Conservation (phyloP, 2,888 invertebrate species). For the Sinohyriopsis cumingii region DNA sequence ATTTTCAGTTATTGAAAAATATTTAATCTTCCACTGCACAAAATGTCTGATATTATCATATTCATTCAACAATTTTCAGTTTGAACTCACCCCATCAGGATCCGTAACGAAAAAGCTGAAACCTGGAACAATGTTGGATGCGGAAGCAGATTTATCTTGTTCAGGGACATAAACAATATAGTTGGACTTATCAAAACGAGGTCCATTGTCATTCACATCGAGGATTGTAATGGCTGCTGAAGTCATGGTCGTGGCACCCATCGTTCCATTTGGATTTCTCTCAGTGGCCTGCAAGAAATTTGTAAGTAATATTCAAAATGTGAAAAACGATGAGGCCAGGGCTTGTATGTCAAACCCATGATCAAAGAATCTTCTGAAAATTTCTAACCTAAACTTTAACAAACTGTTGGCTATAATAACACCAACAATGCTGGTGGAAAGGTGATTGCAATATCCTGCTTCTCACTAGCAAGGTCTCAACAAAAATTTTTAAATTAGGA, state of each 20-base stretch:
- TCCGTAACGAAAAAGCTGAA: constrained; percentile 35
- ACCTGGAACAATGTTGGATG: constrained; percentile 23
- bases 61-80: too few species aligned
- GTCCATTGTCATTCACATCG: constrained; percentile 77
- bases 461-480: too few species aligned
- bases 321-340: not conserved
- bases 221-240: constrained; percentile 61
- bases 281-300: constrained; percentile 29
- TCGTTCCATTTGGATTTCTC: constrained; percentile 17
- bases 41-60: too few species aligned
- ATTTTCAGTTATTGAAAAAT: too few species aligned
- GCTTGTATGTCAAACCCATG: too few species aligned
- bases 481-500: too few species aligned
- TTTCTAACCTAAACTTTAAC: too few species aligned
- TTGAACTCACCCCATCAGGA: constrained; percentile 38
- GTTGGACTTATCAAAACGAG: constrained; percentile 77
- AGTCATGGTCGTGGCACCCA: constrained; percentile 42
- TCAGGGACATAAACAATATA: constrained; percentile 40
- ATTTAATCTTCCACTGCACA: too few species aligned
- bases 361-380: too few species aligned
- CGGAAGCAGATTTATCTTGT: not conserved
- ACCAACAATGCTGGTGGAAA: too few species aligned
- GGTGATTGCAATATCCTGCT: too few species aligned
- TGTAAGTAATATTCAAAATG: not conserved
- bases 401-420: too few species aligned